phyloP scores from a whole-genome alignment of 2,113 vertebrate species.

The Meriones unguiculatus region DNA sequence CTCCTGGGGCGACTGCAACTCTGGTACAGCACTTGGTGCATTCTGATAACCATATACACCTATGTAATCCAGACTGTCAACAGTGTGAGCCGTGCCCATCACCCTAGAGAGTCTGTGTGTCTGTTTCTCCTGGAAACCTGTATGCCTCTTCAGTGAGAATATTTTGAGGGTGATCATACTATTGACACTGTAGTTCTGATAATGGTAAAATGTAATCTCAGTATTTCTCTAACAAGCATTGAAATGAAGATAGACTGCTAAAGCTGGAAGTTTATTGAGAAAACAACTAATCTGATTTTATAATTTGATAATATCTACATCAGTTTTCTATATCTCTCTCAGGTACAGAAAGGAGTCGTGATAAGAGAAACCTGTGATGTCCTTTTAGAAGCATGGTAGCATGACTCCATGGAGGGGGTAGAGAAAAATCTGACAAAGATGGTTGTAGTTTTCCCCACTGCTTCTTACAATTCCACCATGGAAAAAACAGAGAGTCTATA shows the following conservation, averaged over 20 bases:
- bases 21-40: not conserved
- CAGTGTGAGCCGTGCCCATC: not conserved
- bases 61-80: not conserved
- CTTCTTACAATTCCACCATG: slow-evolving; percentile 13
- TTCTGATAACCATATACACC: not conserved
- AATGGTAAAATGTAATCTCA: not conserved
- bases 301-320: slow-evolving; percentile 14
- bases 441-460: not conserved
- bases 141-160: not conserved
- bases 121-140: not conserved
- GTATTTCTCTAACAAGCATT: not conserved
- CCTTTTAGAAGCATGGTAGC: not conserved
- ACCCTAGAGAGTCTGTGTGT: not conserved
- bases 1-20: not conserved
- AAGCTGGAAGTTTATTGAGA: slow-evolving; percentile 32
- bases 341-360: not conserved
- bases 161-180: not conserved
- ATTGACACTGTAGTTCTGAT: not conserved
- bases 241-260: slow-evolving; percentile 18
- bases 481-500: not conserved
- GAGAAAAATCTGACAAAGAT: not conserved
- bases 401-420: not conserved
- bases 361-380: not conserved
- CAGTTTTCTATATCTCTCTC: not conserved
- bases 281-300: not conserved